Base-by-base conservation (phyloP, 2,113 vertebrate genomes). In the Hyaena hyaena region DNA sequence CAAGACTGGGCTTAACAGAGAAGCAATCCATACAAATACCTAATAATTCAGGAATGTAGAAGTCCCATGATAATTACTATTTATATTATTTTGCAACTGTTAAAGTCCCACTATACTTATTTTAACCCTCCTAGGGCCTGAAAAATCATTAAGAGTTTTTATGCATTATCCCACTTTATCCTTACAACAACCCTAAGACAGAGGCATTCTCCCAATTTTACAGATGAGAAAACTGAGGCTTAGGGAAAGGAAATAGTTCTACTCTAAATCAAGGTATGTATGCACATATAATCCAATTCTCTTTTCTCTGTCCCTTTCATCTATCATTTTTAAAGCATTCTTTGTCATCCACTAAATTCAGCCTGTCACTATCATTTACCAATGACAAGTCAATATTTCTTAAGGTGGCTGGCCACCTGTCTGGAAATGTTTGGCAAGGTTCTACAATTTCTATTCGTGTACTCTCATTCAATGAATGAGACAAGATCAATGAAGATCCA, bases 241-340 rank as follows among this genome's bases (percentile, higher is more conserved):
- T 39, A 74, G 21, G 31, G n/a, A 88, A 76, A 80, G 53, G 55
- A 88, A 94, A 35, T 7, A 66, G 31, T 26, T 50, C 79, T 21
- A 11, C 65, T 83, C 79, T 15, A 84, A 76, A 68, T 50, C 43
- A 80, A 90, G 33, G 33, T 76, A 63, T 48, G 48, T 31, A 79
- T 79, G 33, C 24, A 55, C 17, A 65, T 79, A 48, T 85, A 88
- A 88, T 76, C 48, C 16, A 83, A 68, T 91, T 15, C 53, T 74
- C 24, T 84, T 93, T 31, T 84, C 68, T n/a, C 69, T 15, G 65
- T 86, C 31, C 69, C 35, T 90, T 14, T 87, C 9, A 90, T 39
- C 73, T 73, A 81, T 86, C 21, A 58, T 83, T 95, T 96, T 94
- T 66, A 28, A 88, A n/a, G 23, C 31, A 89, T 45, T 92, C n/a